Evolutionary conservation across 2,888 invertebrate genomes (phyloP).

Genomic region (Uloborus plumipes): DNA sequence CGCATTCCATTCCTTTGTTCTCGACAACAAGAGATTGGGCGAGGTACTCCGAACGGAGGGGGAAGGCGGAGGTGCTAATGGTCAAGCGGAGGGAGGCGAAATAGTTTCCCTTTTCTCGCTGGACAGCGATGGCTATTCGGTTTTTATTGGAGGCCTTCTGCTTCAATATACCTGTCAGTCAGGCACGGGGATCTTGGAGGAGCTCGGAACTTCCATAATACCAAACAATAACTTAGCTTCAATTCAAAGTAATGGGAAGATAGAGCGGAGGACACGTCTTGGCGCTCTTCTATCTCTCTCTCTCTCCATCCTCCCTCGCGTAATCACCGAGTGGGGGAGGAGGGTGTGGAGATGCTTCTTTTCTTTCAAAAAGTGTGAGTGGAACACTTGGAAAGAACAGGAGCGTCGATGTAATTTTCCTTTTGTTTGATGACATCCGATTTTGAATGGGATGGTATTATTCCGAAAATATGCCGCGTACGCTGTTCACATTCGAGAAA

Average conservation of each 20-base stretch:
- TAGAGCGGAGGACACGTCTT: slow-evolving; percentile 64
- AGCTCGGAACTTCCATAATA: slow-evolving; percentile 53
- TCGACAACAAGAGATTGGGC: slow-evolving; percentile 10
- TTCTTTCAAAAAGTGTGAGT: neutral
- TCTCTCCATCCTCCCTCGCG: neutral
- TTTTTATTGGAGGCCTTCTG: slow-evolving; percentile 62
- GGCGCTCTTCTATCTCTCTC: slow-evolving; percentile 61
- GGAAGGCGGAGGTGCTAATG: slow-evolving; percentile 50
- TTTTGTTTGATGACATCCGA: no score
- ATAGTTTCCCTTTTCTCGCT: slow-evolving; percentile 47
- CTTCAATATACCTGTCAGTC: slow-evolving; percentile 64
- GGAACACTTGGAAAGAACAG: neutral
- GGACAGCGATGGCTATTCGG: slow-evolving; percentile 47
- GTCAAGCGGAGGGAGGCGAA: slow-evolving; percentile 52
- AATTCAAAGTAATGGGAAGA: slow-evolving; percentile 65
- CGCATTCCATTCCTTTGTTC: slow-evolving; percentile 57
- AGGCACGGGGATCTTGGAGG: slow-evolving; percentile 35
- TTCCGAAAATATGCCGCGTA: no score
- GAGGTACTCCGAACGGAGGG: neutral
- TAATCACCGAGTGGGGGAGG: slow-evolving; percentile 53
- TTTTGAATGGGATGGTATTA: no score
- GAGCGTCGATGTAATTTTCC: neutral
- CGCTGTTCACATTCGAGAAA: no score
- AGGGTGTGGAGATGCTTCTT: neutral
- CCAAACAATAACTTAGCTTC: slow-evolving; percentile 65